These are phyloP conservation scores for Pseudomyrmex dendroicus DNA, from an alignment of 1,140 invertebrate species.

Conservation along the genomic window DNA sequence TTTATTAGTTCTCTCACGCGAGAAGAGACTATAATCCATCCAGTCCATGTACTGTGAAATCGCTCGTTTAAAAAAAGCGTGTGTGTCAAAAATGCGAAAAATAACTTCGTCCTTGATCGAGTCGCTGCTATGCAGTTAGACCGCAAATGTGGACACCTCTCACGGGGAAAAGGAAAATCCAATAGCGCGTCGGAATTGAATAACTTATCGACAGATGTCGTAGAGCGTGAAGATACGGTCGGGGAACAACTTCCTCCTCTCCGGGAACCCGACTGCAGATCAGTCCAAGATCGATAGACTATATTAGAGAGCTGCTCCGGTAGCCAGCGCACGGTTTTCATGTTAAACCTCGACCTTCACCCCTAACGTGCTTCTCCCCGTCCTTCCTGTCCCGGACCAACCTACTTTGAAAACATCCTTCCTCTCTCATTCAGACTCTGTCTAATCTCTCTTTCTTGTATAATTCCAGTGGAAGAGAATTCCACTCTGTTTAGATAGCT, in stretches of 20 bases:
- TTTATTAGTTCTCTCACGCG: not conserved
- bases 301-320: conserved; percentile 20
- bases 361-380: not conserved
- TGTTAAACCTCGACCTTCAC: conserved; percentile 27
- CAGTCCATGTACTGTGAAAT: not conserved
- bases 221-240: conserved; percentile 67
- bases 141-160: conserved; percentile 39
- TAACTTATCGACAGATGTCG: conserved; percentile 75
- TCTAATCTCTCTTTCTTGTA: not conserved
- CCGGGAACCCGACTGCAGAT: conserved; percentile 54
- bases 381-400: not conserved
- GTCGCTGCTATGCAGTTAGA: conserved; percentile 46
- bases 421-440: not conserved
- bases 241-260: conserved; percentile 67
- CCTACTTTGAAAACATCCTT: not conserved
- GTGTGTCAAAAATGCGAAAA: not conserved
- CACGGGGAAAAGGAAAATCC: conserved; percentile 62
- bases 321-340: conserved; percentile 20
- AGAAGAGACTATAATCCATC: not conserved
- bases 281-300: conserved; percentile 57
- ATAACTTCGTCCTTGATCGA: conserved; percentile 11
- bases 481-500: no score
- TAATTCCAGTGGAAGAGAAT: not conserved
- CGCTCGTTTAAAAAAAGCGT: not conserved
- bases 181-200: conserved; percentile 69